Evolutionary conservation across 2,113 vertebrate species (phyloP), one percentile per base, ranked within the genome.

Genomic region (Macquaria ambigua): DNA sequence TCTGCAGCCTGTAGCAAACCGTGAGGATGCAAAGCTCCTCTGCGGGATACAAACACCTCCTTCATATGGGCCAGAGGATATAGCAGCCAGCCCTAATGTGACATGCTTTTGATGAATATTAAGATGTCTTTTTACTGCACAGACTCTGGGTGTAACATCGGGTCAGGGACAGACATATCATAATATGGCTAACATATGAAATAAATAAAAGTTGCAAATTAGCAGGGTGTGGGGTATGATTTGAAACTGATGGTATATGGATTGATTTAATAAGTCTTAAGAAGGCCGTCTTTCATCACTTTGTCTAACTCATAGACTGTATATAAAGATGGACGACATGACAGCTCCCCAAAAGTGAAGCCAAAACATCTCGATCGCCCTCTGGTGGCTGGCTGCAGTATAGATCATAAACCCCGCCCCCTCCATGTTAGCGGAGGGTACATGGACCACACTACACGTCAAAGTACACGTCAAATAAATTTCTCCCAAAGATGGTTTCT

Each of bases 1-100:
- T 76, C 82, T 79, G 83, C 76, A 79, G 77, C 76, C 58, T 72
- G 75, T 31, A 39, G 77, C 74, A 52, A 85, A 55, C 74, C n/a
- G 69, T n/a, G 39, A 63, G 55, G 56, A 79, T 25, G 73, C 79
- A 53, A 61, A 67, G 77, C 84, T 62, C 62, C 84, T 82, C 82
- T 37, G 84, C 43, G 64, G 76, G 77, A 79, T 52, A 52, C 68
- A 74, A 69, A 81, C 82, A 70, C 70, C 75, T 80, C 77, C 69
- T 71, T 87, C 73, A 77, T 53, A 56, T 18, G 21, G 52, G 84
- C 78, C 31, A 64, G 18, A 63, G 59, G 82, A 68, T 41, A 73
- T 21, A 80, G 81, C 70, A 79, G 82, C 64, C 52, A 14, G 68
- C 50, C 28, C 61, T 67, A 55, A 86, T 50, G 75, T 46, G 67